These are phyloP conservation scores for Macrochelys suwanniensis DNA, from an alignment of 2,797 vertebrate genomes.

Conservation along the genomic window DNA sequence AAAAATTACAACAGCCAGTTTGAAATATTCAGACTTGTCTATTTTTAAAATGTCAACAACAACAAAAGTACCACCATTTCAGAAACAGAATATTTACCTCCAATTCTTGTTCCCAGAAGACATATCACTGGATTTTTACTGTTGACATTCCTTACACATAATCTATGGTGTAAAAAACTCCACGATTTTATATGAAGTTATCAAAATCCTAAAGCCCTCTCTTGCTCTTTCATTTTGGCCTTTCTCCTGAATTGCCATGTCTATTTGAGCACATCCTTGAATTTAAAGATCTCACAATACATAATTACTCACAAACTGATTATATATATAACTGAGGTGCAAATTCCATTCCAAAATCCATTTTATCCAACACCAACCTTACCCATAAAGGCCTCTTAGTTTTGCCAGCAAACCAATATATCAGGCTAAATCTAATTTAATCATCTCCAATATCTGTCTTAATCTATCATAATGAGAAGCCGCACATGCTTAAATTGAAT, in stretches of 20 bases:
- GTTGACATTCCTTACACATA: not conserved
- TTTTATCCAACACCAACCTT: slow-evolving; percentile 10
- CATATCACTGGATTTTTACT: not conserved
- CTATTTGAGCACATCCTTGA: not conserved
- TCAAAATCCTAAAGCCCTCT: not conserved
- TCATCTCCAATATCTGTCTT: not conserved
- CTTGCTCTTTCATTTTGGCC: rapidly evolving
- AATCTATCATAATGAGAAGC: not conserved
- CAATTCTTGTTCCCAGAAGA: not conserved
- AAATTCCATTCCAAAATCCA: not conserved
- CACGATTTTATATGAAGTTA: not conserved
- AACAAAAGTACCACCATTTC: not conserved
- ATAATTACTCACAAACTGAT: not conserved
- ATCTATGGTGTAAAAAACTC: not conserved
- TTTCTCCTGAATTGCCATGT: not conserved
- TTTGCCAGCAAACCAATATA: slow-evolving; percentile 6
- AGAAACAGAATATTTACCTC: not conserved
- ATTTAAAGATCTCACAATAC: not conserved
- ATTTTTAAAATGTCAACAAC: not conserved
- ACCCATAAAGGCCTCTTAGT: not conserved
- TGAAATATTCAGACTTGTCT: not conserved
- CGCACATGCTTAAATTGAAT: not conserved
- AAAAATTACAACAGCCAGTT: not conserved
- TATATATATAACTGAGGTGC: not conserved
- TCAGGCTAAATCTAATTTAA: slow-evolving; percentile 24